Base-by-base conservation (phyloP, 1,140 invertebrate species). In the Caenorhabditis tropicalis region DNA sequence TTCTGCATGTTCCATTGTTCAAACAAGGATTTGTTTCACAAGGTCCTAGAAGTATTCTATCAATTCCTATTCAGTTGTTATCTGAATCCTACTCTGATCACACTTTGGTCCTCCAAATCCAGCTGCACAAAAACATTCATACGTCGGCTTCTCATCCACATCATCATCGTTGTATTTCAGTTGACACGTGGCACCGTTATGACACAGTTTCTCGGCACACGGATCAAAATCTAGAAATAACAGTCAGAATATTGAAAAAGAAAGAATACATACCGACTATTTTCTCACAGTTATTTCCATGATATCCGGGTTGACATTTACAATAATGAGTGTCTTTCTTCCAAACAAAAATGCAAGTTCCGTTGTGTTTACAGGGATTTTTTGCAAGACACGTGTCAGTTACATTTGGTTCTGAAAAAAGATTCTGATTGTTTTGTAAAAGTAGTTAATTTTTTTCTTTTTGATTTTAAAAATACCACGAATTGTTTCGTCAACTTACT, bases 1-100 rank as follows among this genome's bases (percentile, higher is more conserved):
- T 87, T 10, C 85, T 49, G 36, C 86, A 87, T 7, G 86, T 87
- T 39, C 86, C 86, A 74, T 87, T 87, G 33, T 87, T 87, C 33
- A 81, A 12, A 58, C 86, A 87, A 5, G 86, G 86, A 70, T 86
- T 83, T 7, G 79, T 48, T 46, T 86, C 86, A 83, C 86, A 87
- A 19, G 86, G 86, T 49, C 70, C 86, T 87, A 29, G 86, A 86
- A 56, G 2, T 43, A 74, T 43, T 6, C 0, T 10, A 6, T 56
- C 24, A 29, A n/a, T n/a, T 79, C 0, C 12, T 9, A 27, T 5
- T 53, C 21, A 49, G 5, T 7, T 33, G 12, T 6, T 12, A 43
- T 6, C 12, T 49, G 1, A 81, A 27, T 29, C 81, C 21, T 29
- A 85, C 86, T 80, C 79, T 70, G 39, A 46, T 87, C 85, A 85